A percentile compares a stretch with the other conserved stretches of the same genome.
These are phyloP conservation scores for Coenobita brevimanus DNA, from an alignment of 1,140 invertebrate species.

Conservation along the genomic window DNA sequence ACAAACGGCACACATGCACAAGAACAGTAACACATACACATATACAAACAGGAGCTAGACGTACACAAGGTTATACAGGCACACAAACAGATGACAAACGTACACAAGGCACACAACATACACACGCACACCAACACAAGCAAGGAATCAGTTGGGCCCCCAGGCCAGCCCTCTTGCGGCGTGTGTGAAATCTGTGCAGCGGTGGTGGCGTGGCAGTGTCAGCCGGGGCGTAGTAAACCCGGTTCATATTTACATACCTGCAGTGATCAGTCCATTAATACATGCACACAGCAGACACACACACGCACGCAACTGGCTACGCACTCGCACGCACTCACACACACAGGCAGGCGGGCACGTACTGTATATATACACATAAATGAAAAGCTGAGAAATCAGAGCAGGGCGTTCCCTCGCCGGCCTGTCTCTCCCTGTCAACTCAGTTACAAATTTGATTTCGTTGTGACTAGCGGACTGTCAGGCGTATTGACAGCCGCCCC, in stretches of 20 bases:
- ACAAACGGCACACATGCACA: not conserved
- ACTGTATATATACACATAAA: slow-evolving; percentile 6
- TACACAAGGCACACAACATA: too few relatives aligned
- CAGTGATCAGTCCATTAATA: not conserved
- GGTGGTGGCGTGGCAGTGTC: not conserved
- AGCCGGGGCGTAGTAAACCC: too few relatives aligned
- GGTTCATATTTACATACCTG: not conserved
- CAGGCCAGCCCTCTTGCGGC: not conserved
- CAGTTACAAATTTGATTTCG: slow-evolving; percentile 60
- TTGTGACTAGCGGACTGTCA: slow-evolving; percentile 49
- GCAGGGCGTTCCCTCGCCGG: slow-evolving; percentile 5
- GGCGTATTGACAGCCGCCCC: slow-evolving; percentile 48
- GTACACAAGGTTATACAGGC: too few relatives aligned
- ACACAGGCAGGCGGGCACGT: not conserved
- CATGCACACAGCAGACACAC: not conserved
- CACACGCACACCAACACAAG: not conserved
- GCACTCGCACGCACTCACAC: too few relatives aligned
- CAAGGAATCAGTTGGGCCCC: not conserved
- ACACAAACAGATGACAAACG: too few relatives aligned
- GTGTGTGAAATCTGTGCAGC: not conserved
- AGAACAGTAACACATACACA: not conserved
- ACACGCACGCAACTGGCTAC: slow-evolving; percentile 4
- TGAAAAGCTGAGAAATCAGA: slow-evolving; percentile 35
- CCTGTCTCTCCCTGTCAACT: slow-evolving; percentile 53
- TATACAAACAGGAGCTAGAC: too few relatives aligned